A percentile compares a stretch with the other conserved stretches of the same genome.
These are phyloP conservation scores for Anabas testudineus DNA, from an alignment of 2,797 vertebrate genomes.

Conservation along the genomic window DNA sequence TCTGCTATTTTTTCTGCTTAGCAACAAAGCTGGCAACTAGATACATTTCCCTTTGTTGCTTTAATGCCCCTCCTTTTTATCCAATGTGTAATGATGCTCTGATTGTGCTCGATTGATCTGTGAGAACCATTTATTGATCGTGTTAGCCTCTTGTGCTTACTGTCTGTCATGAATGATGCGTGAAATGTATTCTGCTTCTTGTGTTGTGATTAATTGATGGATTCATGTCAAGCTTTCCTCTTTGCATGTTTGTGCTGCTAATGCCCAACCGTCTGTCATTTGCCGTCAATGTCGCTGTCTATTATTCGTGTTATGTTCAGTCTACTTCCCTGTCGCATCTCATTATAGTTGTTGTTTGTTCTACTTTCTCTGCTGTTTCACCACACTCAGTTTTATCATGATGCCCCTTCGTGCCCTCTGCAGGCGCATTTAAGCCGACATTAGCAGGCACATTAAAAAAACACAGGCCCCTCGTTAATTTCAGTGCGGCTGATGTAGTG, in stretches of 20 bases:
- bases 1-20: slow-evolving; percentile 1
- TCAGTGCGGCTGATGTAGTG: neutral
- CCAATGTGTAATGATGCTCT: slow-evolving; percentile 42
- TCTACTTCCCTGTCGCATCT: neutral
- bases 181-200: slow-evolving; percentile 25
- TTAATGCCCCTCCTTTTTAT: slow-evolving; percentile 23
- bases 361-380: slow-evolving; percentile 12
- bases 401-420: neutral
- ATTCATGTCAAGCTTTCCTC: slow-evolving; percentile 13
- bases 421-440: neutral
- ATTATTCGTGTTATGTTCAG: neutral
- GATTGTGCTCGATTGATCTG: slow-evolving; percentile 65
- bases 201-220: slow-evolving; percentile 34
- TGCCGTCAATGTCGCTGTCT: neutral
- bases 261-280: slow-evolving; percentile 2
- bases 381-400: slow-evolving; percentile 5
- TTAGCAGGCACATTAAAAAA: slow-evolving; percentile 25
- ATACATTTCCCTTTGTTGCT: slow-evolving; percentile 7
- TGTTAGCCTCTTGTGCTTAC: slow-evolving; percentile 36
- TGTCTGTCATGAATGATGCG: slow-evolving; percentile 47
- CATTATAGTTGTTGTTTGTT: slow-evolving; percentile 19
- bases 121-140: slow-evolving; percentile 60
- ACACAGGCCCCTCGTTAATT: slow-evolving; percentile 24
- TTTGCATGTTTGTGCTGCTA: neutral
- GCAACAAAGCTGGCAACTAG: neutral